These are phyloP conservation scores for Luffia ferchaultella DNA, from an alignment of 2,888 invertebrate genomes.

Conservation along the genomic window DNA sequence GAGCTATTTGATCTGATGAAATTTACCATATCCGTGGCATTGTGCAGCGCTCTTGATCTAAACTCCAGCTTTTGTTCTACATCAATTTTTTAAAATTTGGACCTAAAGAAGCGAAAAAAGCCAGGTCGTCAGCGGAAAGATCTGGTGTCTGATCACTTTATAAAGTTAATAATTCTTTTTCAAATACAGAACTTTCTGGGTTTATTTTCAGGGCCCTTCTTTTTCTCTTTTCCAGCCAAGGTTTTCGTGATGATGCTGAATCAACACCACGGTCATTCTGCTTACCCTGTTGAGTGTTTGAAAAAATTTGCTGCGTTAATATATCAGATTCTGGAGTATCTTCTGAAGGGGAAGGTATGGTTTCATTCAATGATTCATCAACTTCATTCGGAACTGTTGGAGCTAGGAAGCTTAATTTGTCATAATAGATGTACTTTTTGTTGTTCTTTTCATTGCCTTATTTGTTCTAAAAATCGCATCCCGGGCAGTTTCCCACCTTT, in stretches of 20 bases:
- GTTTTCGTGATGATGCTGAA: slow-evolving; percentile 15
- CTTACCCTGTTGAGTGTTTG: slow-evolving; percentile 14
- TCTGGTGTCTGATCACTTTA: slow-evolving; percentile 17
- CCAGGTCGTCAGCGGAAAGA: slow-evolving; percentile 16
- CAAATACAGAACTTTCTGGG: slow-evolving; percentile 9
- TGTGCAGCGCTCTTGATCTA: slow-evolving; percentile 18
- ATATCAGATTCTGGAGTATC: slow-evolving; percentile 14
- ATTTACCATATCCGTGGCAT: slow-evolving; percentile 15
- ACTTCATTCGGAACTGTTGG: slow-evolving; percentile 15
- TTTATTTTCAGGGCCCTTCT: slow-evolving; percentile 7
- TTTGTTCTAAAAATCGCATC: slow-evolving; percentile 16
- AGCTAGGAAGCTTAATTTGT: slow-evolving; percentile 17
- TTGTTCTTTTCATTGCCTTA: slow-evolving; percentile 13
- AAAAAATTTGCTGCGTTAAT: slow-evolving; percentile 10
- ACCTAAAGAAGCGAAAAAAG: slow-evolving; percentile 19
- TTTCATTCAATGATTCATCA: slow-evolving; percentile 16
- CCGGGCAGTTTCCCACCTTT: slow-evolving; percentile 17
- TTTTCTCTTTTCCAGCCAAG: slow-evolving; percentile 13
- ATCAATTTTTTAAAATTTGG: slow-evolving; percentile 18
- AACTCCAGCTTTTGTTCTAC: slow-evolving; percentile 18
- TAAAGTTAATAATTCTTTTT: slow-evolving; percentile 17
- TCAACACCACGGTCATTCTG: slow-evolving; percentile 13
- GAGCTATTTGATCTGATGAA: slow-evolving; percentile 14
- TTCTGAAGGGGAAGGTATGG: slow-evolving; percentile 7
- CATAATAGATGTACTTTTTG: slow-evolving; percentile 17